Conservation (phyloP, 2,888 invertebrate genomes). For the Mimumesa dahlbomi region DNA sequence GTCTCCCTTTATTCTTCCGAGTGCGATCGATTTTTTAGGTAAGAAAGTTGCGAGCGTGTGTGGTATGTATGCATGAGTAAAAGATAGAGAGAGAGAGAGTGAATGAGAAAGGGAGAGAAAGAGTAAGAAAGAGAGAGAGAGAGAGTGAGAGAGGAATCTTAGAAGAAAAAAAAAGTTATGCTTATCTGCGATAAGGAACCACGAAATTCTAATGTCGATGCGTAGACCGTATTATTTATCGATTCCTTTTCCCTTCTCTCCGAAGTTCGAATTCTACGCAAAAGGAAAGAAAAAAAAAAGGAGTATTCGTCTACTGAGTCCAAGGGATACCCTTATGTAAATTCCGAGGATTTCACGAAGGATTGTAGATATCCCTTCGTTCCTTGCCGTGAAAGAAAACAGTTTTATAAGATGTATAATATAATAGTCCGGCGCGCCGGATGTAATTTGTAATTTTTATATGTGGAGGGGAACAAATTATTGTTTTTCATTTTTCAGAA, state of each 20-base stretch:
- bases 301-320: constrained; percentile 15
- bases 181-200: constrained; percentile 14
- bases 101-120: constrained; percentile 1
- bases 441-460: constrained; percentile 67
- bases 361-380: constrained; percentile 40
- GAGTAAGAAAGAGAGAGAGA: constrained; percentile 9
- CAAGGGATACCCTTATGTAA: constrained; percentile 17
- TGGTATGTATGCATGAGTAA: no score
- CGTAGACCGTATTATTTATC: constrained; percentile 25
- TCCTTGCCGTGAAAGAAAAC: constrained; percentile 20
- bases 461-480: constrained; percentile 50
- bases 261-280: not conserved
- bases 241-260: constrained; percentile 20
- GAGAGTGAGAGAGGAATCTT: constrained; percentile 14
- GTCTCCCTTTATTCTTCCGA: constrained; percentile 16
- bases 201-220: constrained; percentile 12
- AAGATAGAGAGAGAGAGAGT: constrained; percentile 12
- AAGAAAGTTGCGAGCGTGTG: no score
- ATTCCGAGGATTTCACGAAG: constrained; percentile 26
- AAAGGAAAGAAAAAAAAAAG: no score
- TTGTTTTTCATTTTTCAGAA: constrained; percentile 42
- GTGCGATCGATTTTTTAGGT: constrained; percentile 26
- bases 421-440: constrained; percentile 21
- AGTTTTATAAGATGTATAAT: constrained; percentile 47
- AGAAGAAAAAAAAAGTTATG: constrained; percentile 5